Conservation (phyloP, 2,888 invertebrate species). For the Aradus depressus region DNA sequence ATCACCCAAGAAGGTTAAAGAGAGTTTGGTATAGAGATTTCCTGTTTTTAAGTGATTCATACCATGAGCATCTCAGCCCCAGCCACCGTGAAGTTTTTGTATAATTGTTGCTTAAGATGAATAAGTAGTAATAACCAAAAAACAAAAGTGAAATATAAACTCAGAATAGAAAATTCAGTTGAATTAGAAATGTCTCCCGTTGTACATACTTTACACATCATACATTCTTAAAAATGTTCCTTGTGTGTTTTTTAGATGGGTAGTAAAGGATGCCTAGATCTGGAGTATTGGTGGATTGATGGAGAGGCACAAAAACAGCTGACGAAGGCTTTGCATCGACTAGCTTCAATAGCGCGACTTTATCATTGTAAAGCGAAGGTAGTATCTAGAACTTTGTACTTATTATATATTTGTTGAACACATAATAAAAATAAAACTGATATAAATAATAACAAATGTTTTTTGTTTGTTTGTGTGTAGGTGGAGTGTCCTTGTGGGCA, state of each 20-base stretch:
- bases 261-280: slow-evolving; percentile 56
- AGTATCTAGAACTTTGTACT: slow-evolving; percentile 10
- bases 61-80: no score
- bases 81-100: no score
- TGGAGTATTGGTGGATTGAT: slow-evolving; percentile 68
- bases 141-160: no score
- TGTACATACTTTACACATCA: no score
- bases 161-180: no score
- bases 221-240: no score
- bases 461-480: slow-evolving; percentile 21
- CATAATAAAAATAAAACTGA: not conserved
- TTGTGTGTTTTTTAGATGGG: slow-evolving; percentile 56
- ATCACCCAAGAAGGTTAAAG: no score
- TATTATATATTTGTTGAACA: not conserved
- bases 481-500: slow-evolving; percentile 48
- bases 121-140: no score
- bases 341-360: slow-evolving; percentile 40
- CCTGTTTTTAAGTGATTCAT: no score
- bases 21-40: no score
- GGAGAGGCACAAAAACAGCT: slow-evolving; percentile 23
- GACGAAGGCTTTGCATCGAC: slow-evolving; percentile 37
- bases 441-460: not conserved
- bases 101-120: no score
- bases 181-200: no score
- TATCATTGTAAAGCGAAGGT: slow-evolving; percentile 39